Evolutionary conservation across 2,113 vertebrate genomes (phyloP), one percentile per base, ranked within the genome.

Genomic region (Phalacrocorax aristotelis): DNA sequence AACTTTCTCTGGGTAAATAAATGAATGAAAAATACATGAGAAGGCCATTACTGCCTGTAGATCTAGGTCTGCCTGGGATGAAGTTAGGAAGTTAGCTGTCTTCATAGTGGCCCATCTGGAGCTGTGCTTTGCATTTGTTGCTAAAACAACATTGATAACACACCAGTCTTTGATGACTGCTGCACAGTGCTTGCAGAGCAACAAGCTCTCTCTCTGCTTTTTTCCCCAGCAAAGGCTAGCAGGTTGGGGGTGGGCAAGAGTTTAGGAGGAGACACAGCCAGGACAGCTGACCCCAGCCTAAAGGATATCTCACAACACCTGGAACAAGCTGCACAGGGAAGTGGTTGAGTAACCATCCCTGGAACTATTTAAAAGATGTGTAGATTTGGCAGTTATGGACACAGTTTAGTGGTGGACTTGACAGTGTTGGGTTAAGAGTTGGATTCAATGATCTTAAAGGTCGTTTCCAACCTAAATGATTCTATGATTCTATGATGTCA

Each of bases 361-460:
- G 13, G 15, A 61, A 13, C 10, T 66, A 52, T 30, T 68, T 71
- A n/a, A 69, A 79, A 79, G 19, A 15, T 0, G 0, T 3, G 0
- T 58, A 68, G 29, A 23, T 20, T 4, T 44, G 18, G 6, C 46
- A 46, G 18, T 81, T 44, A 77, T 6, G 10, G 10, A 64, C 8
- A 13, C 19, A 18, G 2, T 78, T 82, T 68, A 40, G 15, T 29
- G 17, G 13, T 44, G 13, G 9, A 22, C n/a, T 81, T 77, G 64
- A 12, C 38, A 85, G 15, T 68, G 27, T 13, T 74, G 49, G 5
- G 10, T 75, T 70, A 26, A 30, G 1, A 2, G 21, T 21, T 38
- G 32, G 38, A 55, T 22, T 38, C 1, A 1, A 15, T 64, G 40
- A 48, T 40, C 51, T 75, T 40, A 34, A 48, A 17, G 26, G 2